Evolutionary conservation across 2,113 vertebrate genomes (phyloP).

Genomic region (Pseudolaguvia tuberculata): DNA sequence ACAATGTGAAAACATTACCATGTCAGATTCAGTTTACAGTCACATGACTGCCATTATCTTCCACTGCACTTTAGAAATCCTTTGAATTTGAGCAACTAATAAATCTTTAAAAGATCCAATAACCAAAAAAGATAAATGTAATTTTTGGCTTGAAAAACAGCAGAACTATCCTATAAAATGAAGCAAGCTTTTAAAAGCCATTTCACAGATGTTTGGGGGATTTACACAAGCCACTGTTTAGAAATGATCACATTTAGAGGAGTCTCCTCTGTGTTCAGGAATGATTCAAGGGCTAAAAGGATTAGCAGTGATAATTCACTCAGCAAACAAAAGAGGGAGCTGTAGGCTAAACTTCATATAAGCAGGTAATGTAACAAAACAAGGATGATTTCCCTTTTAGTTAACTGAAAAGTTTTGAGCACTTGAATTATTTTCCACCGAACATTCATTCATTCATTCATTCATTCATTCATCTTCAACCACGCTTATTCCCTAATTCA

Average conservation of each 20-base stretch:
- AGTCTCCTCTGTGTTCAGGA: background rate
- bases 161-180: constrained; percentile 1
- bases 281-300: background rate
- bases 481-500: no score
- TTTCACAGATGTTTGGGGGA: constrained; percentile 8
- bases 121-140: constrained; percentile 28
- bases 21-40: constrained; percentile 14
- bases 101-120: no score
- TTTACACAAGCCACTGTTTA: constrained; percentile 23
- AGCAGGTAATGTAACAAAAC: no score
- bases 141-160: constrained; percentile 27
- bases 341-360: background rate
- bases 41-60: constrained; percentile 8
- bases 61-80: constrained; percentile 20
- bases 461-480: no score
- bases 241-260: constrained; percentile 18
- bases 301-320: background rate
- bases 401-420: no score
- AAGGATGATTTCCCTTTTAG: no score
- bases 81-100: no score
- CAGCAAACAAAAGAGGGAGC: constrained; percentile 31
- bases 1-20: background rate
- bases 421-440: no score
- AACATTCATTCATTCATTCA: no score
- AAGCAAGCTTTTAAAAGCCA: constrained; percentile 9